phyloP scores from a whole-genome alignment of 2,113 vertebrate species.

The Beaufortia kweichowensis region DNA sequence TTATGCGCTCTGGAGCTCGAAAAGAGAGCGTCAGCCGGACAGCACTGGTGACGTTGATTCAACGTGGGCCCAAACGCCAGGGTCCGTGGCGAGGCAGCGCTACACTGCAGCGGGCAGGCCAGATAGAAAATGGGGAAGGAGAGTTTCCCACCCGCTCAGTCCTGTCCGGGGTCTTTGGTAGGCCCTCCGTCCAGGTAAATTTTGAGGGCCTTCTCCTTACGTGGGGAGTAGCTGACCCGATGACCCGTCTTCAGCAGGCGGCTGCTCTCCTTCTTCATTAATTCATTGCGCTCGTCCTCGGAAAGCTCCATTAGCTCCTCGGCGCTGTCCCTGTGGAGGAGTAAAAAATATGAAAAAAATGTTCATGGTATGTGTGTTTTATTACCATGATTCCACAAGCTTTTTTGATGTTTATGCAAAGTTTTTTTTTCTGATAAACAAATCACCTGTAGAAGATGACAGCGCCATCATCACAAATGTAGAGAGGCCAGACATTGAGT shows the following conservation, averaged over 20 bases:
- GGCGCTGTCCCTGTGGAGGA: conserved; percentile 81
- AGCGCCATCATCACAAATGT: conserved; percentile 97
- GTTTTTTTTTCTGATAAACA: conserved; percentile 50
- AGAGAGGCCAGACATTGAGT: conserved; percentile 97
- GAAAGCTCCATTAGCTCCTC: conserved; percentile 92
- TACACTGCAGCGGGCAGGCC: conserved; percentile 79
- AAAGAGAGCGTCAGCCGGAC: conserved; percentile 74
- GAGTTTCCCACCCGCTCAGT: conserved; percentile 74
- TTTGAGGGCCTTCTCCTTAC: conserved; percentile 98
- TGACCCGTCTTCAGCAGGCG: conserved; percentile 96
- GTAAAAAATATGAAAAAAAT: background rate
- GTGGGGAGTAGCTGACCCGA: conserved; percentile 95
- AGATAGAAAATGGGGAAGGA: conserved; percentile 63
- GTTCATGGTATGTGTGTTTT: background rate
- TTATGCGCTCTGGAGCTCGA: conserved; percentile 76
- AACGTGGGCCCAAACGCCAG: conserved; percentile 67
- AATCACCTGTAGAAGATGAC: conserved; percentile 97
- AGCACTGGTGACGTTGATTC: conserved; percentile 81
- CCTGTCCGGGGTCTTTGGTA: conserved; percentile 90
- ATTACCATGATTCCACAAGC: no score
- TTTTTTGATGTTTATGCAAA: no score
- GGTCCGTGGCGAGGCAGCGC: conserved; percentile 73
- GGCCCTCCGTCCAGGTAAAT: conserved; percentile 97
- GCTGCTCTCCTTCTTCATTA: conserved; percentile 99
- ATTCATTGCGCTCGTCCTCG: conserved; percentile 93